phyloP scores from a whole-genome alignment of 2,888 invertebrate genomes.

The Euplagia quadripunctaria region DNA sequence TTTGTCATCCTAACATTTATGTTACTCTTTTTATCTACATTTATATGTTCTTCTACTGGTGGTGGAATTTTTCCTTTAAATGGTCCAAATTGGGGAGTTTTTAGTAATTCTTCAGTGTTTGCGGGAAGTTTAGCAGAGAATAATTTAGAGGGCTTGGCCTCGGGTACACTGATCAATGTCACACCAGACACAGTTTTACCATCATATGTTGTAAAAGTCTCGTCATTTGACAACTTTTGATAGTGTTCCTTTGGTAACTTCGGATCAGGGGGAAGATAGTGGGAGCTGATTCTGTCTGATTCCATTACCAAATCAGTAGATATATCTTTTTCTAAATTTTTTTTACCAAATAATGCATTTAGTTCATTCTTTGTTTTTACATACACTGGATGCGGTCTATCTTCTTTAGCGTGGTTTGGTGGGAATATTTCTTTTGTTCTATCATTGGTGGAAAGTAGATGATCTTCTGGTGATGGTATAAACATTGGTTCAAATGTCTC shows the following conservation, averaged over 20 bases:
- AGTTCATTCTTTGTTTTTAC: conserved; percentile 73
- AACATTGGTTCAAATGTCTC: conserved; percentile 93
- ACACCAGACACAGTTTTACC: conserved; percentile 91
- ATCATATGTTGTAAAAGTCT: conserved; percentile 91
- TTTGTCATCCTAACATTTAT: conserved; percentile 68
- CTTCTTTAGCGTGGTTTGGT: conserved; percentile 80
- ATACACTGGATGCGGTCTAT: conserved; percentile 83
- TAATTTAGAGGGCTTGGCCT: conserved; percentile 69
- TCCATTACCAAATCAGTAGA: conserved; percentile 90
- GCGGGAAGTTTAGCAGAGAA: conserved; percentile 81
- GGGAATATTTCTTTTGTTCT: conserved; percentile 80
- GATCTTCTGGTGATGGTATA: conserved; percentile 92
- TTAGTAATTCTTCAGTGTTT: conserved; percentile 87
- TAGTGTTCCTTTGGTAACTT: conserved; percentile 81
- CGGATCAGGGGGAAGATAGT: conserved; percentile 91
- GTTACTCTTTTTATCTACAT: conserved; percentile 38
- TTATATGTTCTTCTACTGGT: conserved; percentile 66
- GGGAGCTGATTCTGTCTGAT: conserved; percentile 90
- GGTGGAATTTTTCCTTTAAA: conserved; percentile 91
- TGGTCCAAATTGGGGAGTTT: conserved; percentile 91
- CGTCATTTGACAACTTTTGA: conserved; percentile 72
- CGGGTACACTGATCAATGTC: conserved; percentile 87
- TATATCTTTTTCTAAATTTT: conserved; percentile 79
- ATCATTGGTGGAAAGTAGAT: conserved; percentile 75
- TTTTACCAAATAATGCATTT: conserved; percentile 74